A percentile compares a stretch with the other conserved stretches of the same genome.
phyloP scores from a whole-genome alignment of 1,140 invertebrate genomes.

The Ditylenchus dipsaci region DNA sequence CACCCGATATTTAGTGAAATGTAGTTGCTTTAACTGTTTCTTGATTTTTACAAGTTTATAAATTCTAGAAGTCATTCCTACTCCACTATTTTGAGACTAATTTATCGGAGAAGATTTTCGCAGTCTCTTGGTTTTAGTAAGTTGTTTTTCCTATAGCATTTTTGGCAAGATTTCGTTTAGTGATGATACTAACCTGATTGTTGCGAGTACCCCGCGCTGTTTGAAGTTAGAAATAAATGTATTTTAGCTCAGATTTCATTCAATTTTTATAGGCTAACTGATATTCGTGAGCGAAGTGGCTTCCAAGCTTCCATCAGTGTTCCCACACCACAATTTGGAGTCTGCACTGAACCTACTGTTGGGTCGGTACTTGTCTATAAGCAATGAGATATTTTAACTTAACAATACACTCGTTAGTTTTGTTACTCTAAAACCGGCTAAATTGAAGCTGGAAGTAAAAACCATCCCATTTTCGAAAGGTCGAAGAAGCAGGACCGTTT shows the following conservation, averaged over 20 bases:
- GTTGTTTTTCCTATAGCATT: no score
- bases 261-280: not conserved
- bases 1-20: no score
- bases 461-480: no score
- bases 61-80: slow-evolving; percentile 5
- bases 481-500: no score
- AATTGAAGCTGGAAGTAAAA: no score
- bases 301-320: slow-evolving; percentile 20
- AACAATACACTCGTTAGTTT: no score
- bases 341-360: slow-evolving; percentile 18
- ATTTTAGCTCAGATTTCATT: not conserved
- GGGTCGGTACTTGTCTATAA: not conserved
- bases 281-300: slow-evolving; percentile 23
- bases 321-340: slow-evolving; percentile 13
- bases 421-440: no score
- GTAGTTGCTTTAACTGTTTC: no score
- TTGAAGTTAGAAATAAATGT: slow-evolving; percentile 6
- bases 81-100: slow-evolving; percentile 24
- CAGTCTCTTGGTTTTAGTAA: slow-evolving; percentile 25
- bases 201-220: slow-evolving; percentile 16
- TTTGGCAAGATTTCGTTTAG: no score
- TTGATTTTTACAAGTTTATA: no score
- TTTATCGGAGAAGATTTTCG: slow-evolving; percentile 24
- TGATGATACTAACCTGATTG: slow-evolving; percentile 19
- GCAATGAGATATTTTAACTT: not conserved